Base-by-base conservation (phyloP, 2,888 invertebrate species). In the Nysson spinosus region DNA sequence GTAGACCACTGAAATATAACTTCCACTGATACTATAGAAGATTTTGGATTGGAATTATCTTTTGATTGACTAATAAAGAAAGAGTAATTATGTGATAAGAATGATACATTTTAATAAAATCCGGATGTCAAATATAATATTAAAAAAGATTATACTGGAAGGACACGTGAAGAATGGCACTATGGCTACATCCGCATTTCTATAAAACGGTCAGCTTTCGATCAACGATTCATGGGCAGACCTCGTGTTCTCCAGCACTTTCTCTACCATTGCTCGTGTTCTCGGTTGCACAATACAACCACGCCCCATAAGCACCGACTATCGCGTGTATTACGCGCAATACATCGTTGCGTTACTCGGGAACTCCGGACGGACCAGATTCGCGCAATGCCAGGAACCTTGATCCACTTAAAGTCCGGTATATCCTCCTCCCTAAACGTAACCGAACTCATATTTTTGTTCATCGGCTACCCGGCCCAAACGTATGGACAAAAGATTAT, bases 341-440 rank as follows among this genome's bases (percentile, higher is more conserved):
- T 49, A 39, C 32, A 43, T 28, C 28, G 44, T 77, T 77, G 75
- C 78, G 73, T 73, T 75, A 69, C 49, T 47, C 56, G 64, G 57
- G 40, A 67, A 72, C 67, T 47, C 58, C 65, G 16, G n/a, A 32
- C 63, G 65, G 46, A 75, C 77, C 76, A 78, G 70, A 77, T 77
- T 68, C 67, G 54, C 56, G 46, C 55, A 69, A 73, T 50, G 46
- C 32, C 47, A 49, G 32, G 51, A 69, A 78, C 77, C 77, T 77
- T 77, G 77, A 76, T 75, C 77, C 40, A 77, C 71, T 77, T 77
- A 67, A 50, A 11, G 26, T 42, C 40, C 32, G 22, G 34, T 49
- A 35, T 52, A 32, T 17, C 22, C 32, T 30, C 34, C 14, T 47
- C 12, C 9, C 7, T 7, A n/a, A 4, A 14, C 11, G 14, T 20